These are phyloP conservation scores for Oceanodroma leucorhoa DNA, from an alignment of 2,797 vertebrate genomes.

Conservation along the genomic window DNA sequence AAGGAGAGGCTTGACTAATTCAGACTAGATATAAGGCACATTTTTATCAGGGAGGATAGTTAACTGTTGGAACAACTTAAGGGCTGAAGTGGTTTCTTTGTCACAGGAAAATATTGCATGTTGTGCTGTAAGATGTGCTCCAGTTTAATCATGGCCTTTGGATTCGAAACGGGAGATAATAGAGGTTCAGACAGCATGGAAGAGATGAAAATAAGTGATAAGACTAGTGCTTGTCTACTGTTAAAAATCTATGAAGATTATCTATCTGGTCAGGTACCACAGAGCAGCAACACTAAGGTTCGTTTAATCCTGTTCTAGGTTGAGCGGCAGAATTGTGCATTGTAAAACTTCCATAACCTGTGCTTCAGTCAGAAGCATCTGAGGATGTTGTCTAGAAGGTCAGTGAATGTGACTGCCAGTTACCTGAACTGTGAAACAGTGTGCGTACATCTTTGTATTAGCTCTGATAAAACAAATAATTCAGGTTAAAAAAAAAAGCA, in stretches of 20 bases:
- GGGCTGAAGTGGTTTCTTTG: neutral
- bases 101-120: neutral
- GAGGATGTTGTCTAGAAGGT: neutral
- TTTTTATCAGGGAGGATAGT: neutral
- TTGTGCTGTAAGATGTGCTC: neutral
- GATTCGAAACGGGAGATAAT: neutral
- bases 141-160: neutral
- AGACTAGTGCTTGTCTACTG: neutral
- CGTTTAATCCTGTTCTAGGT: neutral
- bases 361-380: neutral
- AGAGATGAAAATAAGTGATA: neutral
- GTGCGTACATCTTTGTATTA: neutral
- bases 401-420: neutral
- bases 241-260: neutral
- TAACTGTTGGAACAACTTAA: neutral
- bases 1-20: neutral
- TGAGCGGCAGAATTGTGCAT: neutral
- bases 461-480: conserved; percentile 35
- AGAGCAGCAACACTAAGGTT: neutral
- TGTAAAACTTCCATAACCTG: neutral
- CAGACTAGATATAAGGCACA: neutral
- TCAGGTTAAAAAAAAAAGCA: neutral
- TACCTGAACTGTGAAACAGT: neutral
- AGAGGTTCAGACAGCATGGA: neutral
- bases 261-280: neutral